These are phyloP conservation scores for Papilio polytes DNA, from an alignment of 1,140 invertebrate species.

Conservation along the genomic window DNA sequence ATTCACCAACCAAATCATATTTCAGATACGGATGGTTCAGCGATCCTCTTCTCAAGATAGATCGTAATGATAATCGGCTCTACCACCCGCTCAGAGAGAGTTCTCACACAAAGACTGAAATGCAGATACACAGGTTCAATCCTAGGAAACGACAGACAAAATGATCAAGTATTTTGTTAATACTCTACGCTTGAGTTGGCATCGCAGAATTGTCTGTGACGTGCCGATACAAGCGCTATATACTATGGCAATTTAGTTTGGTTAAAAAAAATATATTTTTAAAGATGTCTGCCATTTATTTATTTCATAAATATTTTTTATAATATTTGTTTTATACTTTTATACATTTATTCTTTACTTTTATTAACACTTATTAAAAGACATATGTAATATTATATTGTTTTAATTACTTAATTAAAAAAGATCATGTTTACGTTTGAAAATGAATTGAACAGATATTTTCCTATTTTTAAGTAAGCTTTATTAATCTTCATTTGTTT, in stretches of 20 bases:
- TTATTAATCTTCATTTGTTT: slow-evolving; percentile 45
- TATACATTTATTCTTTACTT: background rate
- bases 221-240: background rate
- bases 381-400: background rate
- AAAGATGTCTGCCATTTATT: background rate
- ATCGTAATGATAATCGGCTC: slow-evolving; percentile 70
- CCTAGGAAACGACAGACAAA: slow-evolving; percentile 55
- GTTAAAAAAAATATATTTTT: background rate
- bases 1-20: background rate
- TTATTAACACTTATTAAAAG: slow-evolving; percentile 15
- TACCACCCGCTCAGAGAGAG: slow-evolving; percentile 67
- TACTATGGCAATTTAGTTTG: too few relatives aligned
- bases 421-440: background rate
- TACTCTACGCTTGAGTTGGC: background rate
- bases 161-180: background rate
- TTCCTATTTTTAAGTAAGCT: background rate
- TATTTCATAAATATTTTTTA: background rate
- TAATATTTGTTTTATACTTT: background rate
- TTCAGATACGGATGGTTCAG: slow-evolving; percentile 72
- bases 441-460: too few relatives aligned
- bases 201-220: background rate
- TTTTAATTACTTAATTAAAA: background rate
- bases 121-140: slow-evolving; percentile 70
- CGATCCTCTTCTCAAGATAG: slow-evolving; percentile 58
- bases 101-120: slow-evolving; percentile 70